Evolutionary conservation across 2,113 vertebrate genomes (phyloP).

Genomic region (Spermophilus dauricus): DNA sequence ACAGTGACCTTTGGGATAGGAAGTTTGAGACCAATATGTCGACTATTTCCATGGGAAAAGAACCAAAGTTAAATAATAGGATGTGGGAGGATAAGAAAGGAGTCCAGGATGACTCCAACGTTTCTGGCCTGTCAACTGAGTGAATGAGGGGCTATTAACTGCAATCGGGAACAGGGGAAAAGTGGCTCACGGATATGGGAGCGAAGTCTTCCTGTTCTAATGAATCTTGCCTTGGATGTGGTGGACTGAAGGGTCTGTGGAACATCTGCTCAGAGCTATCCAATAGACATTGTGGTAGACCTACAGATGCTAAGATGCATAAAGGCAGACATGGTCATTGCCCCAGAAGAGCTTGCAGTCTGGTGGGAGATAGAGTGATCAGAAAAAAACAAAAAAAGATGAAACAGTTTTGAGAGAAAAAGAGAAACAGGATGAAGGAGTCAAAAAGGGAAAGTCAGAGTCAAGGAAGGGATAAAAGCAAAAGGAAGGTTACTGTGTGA

Average conservation of each 20-base stretch:
- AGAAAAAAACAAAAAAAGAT: not conserved
- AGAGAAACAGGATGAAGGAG: not conserved
- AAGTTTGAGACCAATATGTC: not conserved
- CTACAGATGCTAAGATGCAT: not conserved
- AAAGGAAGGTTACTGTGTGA: not conserved
- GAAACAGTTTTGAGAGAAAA: not conserved
- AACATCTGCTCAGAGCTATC: not conserved
- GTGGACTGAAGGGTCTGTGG: not conserved
- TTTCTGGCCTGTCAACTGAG: not conserved
- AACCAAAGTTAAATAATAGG: constrained; percentile 1
- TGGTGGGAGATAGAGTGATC: not conserved
- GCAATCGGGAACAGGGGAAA: not conserved
- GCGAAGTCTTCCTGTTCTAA: not conserved
- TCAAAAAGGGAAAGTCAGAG: not conserved
- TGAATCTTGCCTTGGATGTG: not conserved
- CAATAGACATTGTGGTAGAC: not conserved
- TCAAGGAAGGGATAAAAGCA: not conserved
- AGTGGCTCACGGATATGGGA: not conserved
- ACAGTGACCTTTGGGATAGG: not conserved
- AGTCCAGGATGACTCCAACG: not conserved
- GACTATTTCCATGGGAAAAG: not conserved
- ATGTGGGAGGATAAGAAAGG: not conserved
- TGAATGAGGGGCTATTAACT: not conserved
- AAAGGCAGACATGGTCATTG: not conserved
- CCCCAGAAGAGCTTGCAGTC: not conserved